These are phyloP conservation scores for Chrysocyon brachyurus DNA, from an alignment of 2,797 vertebrate genomes.

Conservation along the genomic window DNA sequence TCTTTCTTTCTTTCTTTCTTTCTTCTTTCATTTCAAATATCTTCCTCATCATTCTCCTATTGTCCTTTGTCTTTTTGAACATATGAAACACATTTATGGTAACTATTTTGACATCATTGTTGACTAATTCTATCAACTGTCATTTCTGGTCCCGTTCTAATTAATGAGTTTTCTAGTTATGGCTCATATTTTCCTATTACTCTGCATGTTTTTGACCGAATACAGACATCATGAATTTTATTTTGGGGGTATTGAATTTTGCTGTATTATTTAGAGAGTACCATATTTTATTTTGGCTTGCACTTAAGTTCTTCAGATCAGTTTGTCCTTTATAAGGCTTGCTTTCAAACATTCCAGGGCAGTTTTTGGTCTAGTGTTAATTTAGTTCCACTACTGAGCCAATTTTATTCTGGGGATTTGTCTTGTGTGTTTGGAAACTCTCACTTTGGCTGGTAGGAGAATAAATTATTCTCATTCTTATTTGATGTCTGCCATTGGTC, in stretches of 20 bases:
- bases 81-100: not conserved
- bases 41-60: not conserved
- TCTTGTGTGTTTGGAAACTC: not conserved
- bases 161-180: not conserved
- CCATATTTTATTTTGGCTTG: not conserved
- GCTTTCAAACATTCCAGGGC: not conserved
- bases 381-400: not conserved
- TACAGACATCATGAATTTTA: conserved; percentile 3
- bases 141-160: conserved; percentile 38
- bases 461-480: not conserved
- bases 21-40: not conserved
- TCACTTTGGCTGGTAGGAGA: not conserved
- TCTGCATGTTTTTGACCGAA: conserved; percentile 30
- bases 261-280: not conserved
- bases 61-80: not conserved
- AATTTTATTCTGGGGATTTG: not conserved
- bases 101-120: not conserved
- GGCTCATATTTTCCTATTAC: conserved; percentile 21
- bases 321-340: not conserved
- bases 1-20: not conserved
- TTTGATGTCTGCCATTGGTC: not conserved
- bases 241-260: not conserved
- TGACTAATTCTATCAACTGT: not conserved
- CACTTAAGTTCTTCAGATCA: not conserved
- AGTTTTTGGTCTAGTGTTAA: not conserved